These are phyloP conservation scores for Scyliorhinus canicula DNA, from an alignment of 2,797 vertebrate genomes.

Conservation along the genomic window DNA sequence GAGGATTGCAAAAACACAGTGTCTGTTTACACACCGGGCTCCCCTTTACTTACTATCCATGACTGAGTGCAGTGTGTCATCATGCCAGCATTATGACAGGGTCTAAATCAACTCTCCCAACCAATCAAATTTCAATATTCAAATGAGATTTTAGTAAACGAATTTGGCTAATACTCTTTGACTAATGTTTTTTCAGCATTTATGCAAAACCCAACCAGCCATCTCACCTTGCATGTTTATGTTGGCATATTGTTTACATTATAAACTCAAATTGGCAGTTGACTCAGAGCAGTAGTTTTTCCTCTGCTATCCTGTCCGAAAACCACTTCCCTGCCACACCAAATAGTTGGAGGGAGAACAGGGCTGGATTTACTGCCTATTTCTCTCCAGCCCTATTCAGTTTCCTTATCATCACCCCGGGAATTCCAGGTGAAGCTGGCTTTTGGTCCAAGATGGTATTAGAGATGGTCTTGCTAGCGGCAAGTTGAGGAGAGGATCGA, in stretches of 20 bases:
- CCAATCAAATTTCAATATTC: conserved; percentile 31
- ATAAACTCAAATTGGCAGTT: background rate
- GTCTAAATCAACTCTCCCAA: background rate
- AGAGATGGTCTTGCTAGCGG: background rate
- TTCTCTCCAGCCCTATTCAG: background rate
- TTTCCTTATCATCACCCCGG: background rate
- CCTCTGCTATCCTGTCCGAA: background rate
- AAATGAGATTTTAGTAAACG: background rate
- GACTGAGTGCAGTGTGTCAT: background rate
- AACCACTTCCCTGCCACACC: background rate
- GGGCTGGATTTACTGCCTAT: background rate
- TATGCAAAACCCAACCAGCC: background rate
- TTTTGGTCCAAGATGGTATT: background rate
- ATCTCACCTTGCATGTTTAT: background rate
- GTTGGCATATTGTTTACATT: background rate
- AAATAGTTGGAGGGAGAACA: background rate
- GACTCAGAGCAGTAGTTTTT: background rate
- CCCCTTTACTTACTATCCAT: conserved; percentile 2
- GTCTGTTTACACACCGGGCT: background rate
- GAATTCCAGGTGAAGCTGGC: background rate
- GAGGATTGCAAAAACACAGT: conserved; percentile 12
- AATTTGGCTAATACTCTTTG: background rate
- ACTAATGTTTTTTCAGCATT: background rate
- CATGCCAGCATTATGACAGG: conserved; percentile 11
- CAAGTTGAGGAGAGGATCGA: background rate